Evolutionary conservation across 2,888 invertebrate genomes (phyloP).

Genomic region (Myopa tessellatipennis): DNA sequence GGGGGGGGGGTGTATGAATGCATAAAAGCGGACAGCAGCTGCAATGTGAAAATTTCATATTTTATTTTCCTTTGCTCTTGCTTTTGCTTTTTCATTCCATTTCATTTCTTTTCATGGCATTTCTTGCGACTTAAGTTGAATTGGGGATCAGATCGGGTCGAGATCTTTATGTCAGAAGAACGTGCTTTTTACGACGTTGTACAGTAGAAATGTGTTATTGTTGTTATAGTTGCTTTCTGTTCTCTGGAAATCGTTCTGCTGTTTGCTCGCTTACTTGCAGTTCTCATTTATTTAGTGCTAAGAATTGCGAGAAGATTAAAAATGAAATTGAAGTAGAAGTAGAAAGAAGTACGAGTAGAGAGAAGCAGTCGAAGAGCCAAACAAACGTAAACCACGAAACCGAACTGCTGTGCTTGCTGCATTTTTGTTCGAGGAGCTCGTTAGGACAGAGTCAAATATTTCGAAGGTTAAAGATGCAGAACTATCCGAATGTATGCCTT

Average conservation of each 20-base stretch:
- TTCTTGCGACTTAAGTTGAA: constrained; percentile 35
- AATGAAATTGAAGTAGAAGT: constrained; percentile 18
- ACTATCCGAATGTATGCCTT: too few species aligned
- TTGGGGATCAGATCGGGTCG: constrained; percentile 39
- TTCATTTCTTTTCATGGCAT: constrained; percentile 17
- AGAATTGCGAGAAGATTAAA: constrained; percentile 28
- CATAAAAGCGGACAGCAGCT: neutral
- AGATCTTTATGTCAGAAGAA: constrained; percentile 39
- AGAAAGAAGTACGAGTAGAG: neutral
- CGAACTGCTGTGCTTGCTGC: neutral
- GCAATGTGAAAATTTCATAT: constrained; percentile 19
- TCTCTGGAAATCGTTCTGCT: constrained; percentile 20
- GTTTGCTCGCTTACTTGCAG: neutral
- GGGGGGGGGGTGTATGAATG: neutral
- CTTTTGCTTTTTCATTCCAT: neutral
- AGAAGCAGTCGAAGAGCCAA: neutral
- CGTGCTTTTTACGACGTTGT: constrained; percentile 35
- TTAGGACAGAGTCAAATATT: neutral
- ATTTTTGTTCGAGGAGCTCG: constrained; percentile 1
- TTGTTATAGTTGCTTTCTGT: constrained; percentile 8
- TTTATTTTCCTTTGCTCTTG: neutral
- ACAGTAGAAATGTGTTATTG: neutral
- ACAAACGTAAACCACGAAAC: neutral
- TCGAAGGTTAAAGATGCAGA: neutral
- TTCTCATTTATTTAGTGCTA: constrained; percentile 29